These are phyloP conservation scores for Aurelia aurita DNA, from an alignment of 30 jellyfish, hydroid and myxozoan genomes.

Conservation along the genomic window DNA sequence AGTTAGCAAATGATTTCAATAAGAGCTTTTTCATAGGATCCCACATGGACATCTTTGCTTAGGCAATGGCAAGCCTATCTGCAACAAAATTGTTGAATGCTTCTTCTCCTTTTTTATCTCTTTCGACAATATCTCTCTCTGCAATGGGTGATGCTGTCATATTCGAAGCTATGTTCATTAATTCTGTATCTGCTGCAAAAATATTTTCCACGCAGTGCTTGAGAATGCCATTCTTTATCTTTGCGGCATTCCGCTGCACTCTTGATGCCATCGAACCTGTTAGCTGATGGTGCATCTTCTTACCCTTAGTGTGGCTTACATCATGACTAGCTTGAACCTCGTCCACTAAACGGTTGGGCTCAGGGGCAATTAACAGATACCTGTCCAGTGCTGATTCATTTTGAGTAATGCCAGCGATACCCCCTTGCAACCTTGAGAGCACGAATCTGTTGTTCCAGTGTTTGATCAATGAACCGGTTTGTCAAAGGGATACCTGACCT, in stretches of 20 bases:
- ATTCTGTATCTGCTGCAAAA: no score
- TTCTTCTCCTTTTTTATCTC: conserved; percentile 30
- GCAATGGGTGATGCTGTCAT: conserved; percentile 23
- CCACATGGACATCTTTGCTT: conserved; percentile 49
- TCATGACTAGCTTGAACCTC: neutral
- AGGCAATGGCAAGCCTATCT: conserved; percentile 3
- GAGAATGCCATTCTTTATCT: no score
- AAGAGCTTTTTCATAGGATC: conserved; percentile 32
- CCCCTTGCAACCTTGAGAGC: conserved; percentile 22
- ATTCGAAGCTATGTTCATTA: conserved; percentile 20
- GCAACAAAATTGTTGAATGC: conserved; percentile 37
- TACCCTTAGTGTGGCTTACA: no score
- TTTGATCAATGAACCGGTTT: no score
- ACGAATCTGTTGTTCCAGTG: conserved; percentile 12
- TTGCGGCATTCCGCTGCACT: no score
- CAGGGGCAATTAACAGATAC: conserved; percentile 17
- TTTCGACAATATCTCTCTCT: conserved; percentile 20
- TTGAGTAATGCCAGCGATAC: conserved; percentile 9
- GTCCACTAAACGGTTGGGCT: conserved; percentile 2
- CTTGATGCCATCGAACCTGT: no score
- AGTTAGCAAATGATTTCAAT: conserved; percentile 5
- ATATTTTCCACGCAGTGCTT: no score
- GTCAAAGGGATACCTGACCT: no score
- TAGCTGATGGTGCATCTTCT: no score
- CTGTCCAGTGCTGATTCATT: conserved; percentile 23